Base-by-base conservation (phyloP, 2,797 vertebrate genomes). In the Parambassis ranga region DNA sequence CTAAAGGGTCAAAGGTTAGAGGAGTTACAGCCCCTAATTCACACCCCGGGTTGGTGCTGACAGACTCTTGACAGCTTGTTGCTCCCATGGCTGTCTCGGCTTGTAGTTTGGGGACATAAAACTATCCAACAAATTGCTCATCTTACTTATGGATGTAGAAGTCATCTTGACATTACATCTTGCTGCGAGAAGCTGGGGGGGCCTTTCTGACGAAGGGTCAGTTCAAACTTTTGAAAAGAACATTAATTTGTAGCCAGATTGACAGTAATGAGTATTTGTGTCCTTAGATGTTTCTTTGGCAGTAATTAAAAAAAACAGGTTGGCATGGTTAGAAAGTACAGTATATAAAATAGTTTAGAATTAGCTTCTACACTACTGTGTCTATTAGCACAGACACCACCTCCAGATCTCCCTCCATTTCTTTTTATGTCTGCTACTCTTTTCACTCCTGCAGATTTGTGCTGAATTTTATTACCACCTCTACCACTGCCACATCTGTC, bases 401-500 rank as follows among this genome's bases (percentile, higher is more conserved):
- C 49, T 38, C 70, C 61, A 71, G 38, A 75, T 67, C 37, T 62
- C 32, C 43, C 33, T 31, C 6, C 5, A 33, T 56, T 14, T 51
- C 35, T 52, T 75, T 73, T 72, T 69, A 55, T 81, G 46, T 65
- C 27, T 60, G 43, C 55, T 24, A 58, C 41, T 49, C 26, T 39
- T 43, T 61, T 46, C 52, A 10, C 42, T 65, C 48, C 33, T 38
- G 27, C 51, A 62, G 49, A 64, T 43, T 68, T 69, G 70, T 31
- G 56, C 48, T 53, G 48, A 66, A 65, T 71, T 79, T 72, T 63
- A 76, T 77, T 52, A 58, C 82, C 61, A 55, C 48, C 72, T 67
- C 72, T 78, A 42, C 63, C 27, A 31, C 49, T 51, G 48, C 53
- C 75, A 75, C 69, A 82, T 85, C 85, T 89, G 83, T 85, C 83